These are phyloP conservation scores for Calycopis cecrops DNA, from an alignment of 1,140 invertebrate species.

Conservation along the genomic window DNA sequence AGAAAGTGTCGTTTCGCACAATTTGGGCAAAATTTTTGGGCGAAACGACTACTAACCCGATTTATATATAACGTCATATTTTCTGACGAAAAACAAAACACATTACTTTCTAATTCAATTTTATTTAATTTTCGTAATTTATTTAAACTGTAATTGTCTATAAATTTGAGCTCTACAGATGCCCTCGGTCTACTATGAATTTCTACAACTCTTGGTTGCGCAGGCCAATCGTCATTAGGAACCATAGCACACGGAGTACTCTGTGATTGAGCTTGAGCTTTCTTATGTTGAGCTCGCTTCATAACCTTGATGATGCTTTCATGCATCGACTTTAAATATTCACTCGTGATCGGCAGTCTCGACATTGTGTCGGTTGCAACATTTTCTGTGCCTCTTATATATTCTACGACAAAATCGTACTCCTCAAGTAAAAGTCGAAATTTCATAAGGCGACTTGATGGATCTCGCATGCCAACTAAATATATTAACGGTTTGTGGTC, in stretches of 20 bases:
- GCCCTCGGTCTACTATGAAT: slow-evolving; percentile 9
- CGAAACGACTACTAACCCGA: no score
- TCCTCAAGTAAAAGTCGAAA: slow-evolving; percentile 23
- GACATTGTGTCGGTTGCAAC: slow-evolving; percentile 24
- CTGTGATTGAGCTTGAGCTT: no score
- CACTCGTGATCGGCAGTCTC: slow-evolving; percentile 1
- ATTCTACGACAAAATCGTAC: slow-evolving; percentile 22
- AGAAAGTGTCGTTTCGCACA: no score
- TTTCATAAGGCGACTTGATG: slow-evolving; percentile 23
- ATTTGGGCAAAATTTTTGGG: no score
- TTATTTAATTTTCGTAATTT: slow-evolving; percentile 16
- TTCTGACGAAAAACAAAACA: slow-evolving; percentile 7
- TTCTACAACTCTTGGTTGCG: slow-evolving; percentile 15
- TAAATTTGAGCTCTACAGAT: slow-evolving; percentile 6
- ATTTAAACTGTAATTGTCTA: slow-evolving; percentile 1
- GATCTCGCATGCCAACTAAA: slow-evolving; percentile 21
- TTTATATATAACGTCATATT: slow-evolving; percentile 22
- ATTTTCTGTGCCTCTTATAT: slow-evolving; percentile 24
- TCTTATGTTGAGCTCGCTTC: background rate
- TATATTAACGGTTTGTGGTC: slow-evolving; percentile 20
- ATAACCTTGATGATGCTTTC: background rate
- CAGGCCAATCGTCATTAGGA: slow-evolving; percentile 13
- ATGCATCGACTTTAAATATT: background rate
- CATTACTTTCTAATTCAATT: background rate
- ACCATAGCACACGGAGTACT: background rate